These are phyloP conservation scores for Albula glossodonta DNA, from an alignment of 2,113 vertebrate genomes.

Conservation along the genomic window DNA sequence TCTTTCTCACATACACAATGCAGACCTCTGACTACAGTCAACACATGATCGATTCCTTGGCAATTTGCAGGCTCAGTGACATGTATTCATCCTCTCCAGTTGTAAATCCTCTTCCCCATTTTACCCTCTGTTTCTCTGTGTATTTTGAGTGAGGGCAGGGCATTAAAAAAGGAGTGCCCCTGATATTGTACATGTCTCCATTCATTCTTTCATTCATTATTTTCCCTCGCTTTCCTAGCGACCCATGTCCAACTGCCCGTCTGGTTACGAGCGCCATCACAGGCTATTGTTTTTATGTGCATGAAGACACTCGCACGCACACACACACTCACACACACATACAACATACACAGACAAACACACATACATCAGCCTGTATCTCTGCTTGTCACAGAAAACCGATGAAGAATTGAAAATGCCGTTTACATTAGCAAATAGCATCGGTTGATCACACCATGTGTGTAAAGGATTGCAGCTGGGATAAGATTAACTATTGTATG, in stretches of 20 bases:
- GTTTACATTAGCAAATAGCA: not conserved
- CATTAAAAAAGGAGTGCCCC: slow-evolving; percentile 37
- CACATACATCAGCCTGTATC: slow-evolving; percentile 4
- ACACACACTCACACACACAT: slow-evolving; percentile 24
- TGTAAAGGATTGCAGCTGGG: not conserved
- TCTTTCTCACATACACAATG: not conserved
- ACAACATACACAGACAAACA: slow-evolving; percentile 25
- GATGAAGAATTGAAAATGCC: not conserved
- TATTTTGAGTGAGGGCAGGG: not conserved
- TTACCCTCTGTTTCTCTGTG: not conserved
- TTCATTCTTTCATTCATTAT: slow-evolving; percentile 63
- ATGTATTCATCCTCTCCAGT: slow-evolving; percentile 5
- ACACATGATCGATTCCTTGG: not conserved
- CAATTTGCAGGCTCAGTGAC: slow-evolving; percentile 18
- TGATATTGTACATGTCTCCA: slow-evolving; percentile 51
- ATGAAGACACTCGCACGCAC: slow-evolving; percentile 15
- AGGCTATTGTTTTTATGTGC: slow-evolving; percentile 60
- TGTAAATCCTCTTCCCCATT: slow-evolving; percentile 16
- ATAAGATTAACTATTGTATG: not conserved
- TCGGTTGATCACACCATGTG: not conserved
- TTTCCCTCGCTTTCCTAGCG: slow-evolving; percentile 29
- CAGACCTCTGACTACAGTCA: not conserved
- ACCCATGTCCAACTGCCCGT: slow-evolving; percentile 42
- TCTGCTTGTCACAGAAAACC: not conserved
- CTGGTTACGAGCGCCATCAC: slow-evolving; percentile 46